Percentiles rank a stretch among this genome's conserved stretches.
phyloP scores from a whole-genome alignment of 2,797 vertebrate genomes.

The Esox lucius region DNA sequence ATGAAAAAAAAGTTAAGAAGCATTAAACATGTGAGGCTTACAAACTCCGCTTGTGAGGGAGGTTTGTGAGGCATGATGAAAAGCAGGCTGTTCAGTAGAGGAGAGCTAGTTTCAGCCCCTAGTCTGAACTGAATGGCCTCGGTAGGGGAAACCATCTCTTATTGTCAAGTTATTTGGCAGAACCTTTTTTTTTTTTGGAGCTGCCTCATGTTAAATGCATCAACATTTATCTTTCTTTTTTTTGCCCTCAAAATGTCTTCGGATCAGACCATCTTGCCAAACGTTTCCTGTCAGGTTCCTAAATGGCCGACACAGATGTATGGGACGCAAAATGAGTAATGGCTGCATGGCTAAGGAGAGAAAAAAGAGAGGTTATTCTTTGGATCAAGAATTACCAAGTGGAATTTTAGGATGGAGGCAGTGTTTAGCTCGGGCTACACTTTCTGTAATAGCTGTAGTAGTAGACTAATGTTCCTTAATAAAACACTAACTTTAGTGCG shows the following conservation, averaged over 20 bases:
- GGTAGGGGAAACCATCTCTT: conserved; percentile 62
- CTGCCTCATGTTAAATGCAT: conserved; percentile 77
- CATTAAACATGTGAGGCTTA: conserved; percentile 60
- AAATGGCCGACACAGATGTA: conserved; percentile 69
- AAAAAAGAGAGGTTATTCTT: conserved; percentile 35
- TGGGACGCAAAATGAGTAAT: conserved; percentile 42
- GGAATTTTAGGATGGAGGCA: conserved; percentile 41
- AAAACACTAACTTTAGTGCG: background rate
- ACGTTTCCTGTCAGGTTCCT: conserved; percentile 59
- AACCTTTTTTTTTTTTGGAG: conserved; percentile 47
- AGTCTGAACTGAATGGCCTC: conserved; percentile 62
- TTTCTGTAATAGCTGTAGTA: background rate
- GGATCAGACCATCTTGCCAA: conserved; percentile 62
- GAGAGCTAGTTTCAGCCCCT: conserved; percentile 8
- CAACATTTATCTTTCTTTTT: conserved; percentile 61
- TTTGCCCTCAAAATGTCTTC: conserved; percentile 55
- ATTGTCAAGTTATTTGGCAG: conserved; percentile 74
- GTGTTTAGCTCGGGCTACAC: conserved; percentile 28
- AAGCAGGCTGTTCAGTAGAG: too few species aligned
- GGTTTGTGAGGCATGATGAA: too few species aligned
- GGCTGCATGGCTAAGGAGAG: conserved; percentile 24
- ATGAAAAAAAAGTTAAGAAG: conserved; percentile 51
- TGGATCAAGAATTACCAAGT: conserved; percentile 41
- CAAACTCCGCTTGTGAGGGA: conserved; percentile 49
- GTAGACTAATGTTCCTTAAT: background rate